Percentiles rank a stretch among this genome's conserved stretches.
Evolutionary conservation across 1,140 invertebrate species (phyloP).

Genomic region (Bombyx mandarina): DNA sequence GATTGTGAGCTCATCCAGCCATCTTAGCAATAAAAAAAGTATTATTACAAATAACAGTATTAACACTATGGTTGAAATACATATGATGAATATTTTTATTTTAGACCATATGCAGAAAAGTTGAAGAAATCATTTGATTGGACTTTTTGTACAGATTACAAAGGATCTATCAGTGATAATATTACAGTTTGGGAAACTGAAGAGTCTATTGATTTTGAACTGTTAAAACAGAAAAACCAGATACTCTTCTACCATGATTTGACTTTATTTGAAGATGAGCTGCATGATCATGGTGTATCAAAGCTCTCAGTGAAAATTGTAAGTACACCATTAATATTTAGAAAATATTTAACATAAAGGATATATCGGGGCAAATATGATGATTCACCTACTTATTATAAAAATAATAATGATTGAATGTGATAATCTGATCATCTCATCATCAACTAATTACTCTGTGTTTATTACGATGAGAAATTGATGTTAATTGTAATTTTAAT

Average conservation of each 20-base stretch:
- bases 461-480: no score
- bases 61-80: no score
- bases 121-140: slow-evolving; percentile 95
- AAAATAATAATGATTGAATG: no score
- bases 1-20: no score
- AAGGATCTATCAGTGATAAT: slow-evolving; percentile 82
- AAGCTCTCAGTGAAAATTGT: slow-evolving; percentile 94
- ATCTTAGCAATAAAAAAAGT: no score
- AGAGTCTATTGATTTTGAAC: slow-evolving; percentile 90
- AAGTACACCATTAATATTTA: slow-evolving; percentile 54
- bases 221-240: slow-evolving; percentile 90
- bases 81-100: slow-evolving; percentile 17
- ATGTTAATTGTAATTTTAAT: no score
- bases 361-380: no score
- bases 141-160: slow-evolving; percentile 97
- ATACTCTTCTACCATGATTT: slow-evolving; percentile 97
- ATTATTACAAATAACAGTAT: not conserved
- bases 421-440: no score
- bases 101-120: slow-evolving; percentile 76
- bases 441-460: no score
- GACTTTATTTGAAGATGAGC: slow-evolving; percentile 96
- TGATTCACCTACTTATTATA: no score
- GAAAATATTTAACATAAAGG: no score
- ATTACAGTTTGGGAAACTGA: slow-evolving; percentile 75
- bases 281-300: slow-evolving; percentile 97